A percentile compares a stretch with the other conserved stretches of the same genome.
Conservation (phyloP, 1,140 invertebrate species). For the Bradynema listronoti region DNA sequence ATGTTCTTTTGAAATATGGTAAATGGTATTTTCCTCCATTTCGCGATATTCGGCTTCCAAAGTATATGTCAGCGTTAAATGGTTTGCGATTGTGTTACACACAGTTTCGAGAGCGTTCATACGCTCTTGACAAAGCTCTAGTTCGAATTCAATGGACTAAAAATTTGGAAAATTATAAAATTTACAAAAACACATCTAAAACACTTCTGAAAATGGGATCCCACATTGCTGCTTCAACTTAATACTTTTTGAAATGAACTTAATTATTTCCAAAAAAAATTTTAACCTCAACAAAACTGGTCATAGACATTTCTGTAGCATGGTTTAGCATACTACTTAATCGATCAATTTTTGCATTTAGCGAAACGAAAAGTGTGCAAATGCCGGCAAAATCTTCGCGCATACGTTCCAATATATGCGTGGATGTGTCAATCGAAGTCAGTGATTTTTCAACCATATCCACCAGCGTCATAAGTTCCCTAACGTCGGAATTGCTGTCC, state of each 20-base stretch:
- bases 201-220: no score
- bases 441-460: constrained; percentile 12
- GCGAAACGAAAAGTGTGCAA: background rate
- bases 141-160: constrained; percentile 19
- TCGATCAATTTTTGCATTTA: constrained; percentile 4
- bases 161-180: no score
- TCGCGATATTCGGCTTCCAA: constrained; percentile 8
- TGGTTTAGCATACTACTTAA: no score
- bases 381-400: constrained; percentile 4
- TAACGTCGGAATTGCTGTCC: no score
- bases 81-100: constrained; percentile 20
- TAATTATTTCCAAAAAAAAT: background rate
- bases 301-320: no score
- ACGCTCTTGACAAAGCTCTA: constrained; percentile 30
- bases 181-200: no score
- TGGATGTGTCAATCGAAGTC: constrained; percentile 12
- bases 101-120: constrained; percentile 32
- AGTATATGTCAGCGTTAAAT: constrained; percentile 20
- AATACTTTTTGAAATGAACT: no score
- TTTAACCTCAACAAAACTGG: background rate
- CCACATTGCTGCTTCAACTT: no score
- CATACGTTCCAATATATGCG: constrained; percentile 1
- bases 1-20: background rate
- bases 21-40: background rate
- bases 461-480: constrained; percentile 7